A percentile compares a stretch with the other conserved stretches of the same genome.
Evolutionary conservation across 2,113 vertebrate species (phyloP).

Genomic region (Rallus limicola): DNA sequence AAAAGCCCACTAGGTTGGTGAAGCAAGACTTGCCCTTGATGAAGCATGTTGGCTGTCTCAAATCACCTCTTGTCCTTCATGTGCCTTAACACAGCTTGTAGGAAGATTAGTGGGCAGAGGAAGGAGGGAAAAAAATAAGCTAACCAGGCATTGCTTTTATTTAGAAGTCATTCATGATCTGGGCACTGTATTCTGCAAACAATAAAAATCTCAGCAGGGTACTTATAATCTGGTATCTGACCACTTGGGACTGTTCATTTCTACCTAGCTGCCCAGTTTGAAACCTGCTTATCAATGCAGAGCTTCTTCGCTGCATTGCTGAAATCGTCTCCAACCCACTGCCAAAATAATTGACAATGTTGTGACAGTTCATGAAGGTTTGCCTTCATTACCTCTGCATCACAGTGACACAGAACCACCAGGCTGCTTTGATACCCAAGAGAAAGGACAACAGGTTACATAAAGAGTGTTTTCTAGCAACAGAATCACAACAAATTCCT

Average conservation of each 20-base stretch:
- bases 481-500: background rate
- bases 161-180: background rate
- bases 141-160: background rate
- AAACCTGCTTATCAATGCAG: background rate
- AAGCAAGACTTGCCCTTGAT: background rate
- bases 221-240: background rate
- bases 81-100: background rate
- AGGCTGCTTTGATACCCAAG: conserved; percentile 22
- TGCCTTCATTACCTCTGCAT: conserved; percentile 52
- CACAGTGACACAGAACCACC: conserved; percentile 6
- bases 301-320: conserved; percentile 4
- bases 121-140: background rate
- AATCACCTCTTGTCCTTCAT: background rate
- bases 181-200: background rate
- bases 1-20: background rate
- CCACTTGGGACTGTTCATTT: background rate
- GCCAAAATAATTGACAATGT: conserved; percentile 18
- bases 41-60: background rate
- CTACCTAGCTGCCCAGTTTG: background rate
- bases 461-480: conserved; percentile 43
- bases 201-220: background rate
- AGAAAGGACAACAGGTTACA: conserved; percentile 45
- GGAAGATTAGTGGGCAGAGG: background rate
- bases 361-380: conserved; percentile 25
- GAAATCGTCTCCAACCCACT: conserved; percentile 15